Percentiles rank a stretch among this genome's conserved stretches.
These are phyloP conservation scores for Drosophila subpulchrella DNA, from an alignment of 1,140 invertebrate genomes.

Conservation along the genomic window DNA sequence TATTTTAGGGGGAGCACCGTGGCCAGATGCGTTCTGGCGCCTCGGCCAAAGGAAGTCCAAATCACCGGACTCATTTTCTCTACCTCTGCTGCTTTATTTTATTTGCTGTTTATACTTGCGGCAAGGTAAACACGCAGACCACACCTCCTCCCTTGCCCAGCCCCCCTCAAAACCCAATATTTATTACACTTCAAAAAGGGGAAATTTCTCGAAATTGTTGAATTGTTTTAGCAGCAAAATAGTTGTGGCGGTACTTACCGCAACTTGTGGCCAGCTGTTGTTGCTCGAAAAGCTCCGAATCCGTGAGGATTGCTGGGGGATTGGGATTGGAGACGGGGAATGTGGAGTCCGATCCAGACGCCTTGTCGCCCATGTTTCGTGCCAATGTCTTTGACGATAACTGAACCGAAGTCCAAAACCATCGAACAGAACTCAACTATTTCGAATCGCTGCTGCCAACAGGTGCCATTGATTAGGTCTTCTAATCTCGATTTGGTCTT, in stretches of 20 bases:
- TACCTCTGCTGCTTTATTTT: conserved; percentile 36
- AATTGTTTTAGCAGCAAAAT: conserved; percentile 64
- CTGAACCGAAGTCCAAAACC: conserved; percentile 38
- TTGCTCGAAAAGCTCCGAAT: conserved; percentile 27
- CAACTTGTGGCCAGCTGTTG: conserved; percentile 61
- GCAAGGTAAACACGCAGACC: conserved; percentile 74
- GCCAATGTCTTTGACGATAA: conserved; percentile 51
- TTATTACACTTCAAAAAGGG: conserved; percentile 72
- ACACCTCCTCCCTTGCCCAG: not conserved
- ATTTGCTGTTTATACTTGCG: conserved; percentile 60
- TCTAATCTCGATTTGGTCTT: conserved; percentile 42
- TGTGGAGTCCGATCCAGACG: conserved; percentile 50
- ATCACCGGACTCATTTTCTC: conserved; percentile 64
- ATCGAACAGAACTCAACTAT: conserved; percentile 11
- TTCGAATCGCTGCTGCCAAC: conserved; percentile 13
- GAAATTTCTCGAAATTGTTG: conserved; percentile 60
- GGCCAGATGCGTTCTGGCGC: conserved; percentile 63
- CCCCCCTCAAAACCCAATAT: conserved; percentile 23
- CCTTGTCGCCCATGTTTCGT: conserved; percentile 69
- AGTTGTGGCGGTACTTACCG: conserved; percentile 71
- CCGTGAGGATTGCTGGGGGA: conserved; percentile 7
- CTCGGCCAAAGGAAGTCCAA: conserved; percentile 72
- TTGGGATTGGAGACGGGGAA: not conserved
- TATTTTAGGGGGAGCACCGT: conserved; percentile 34
- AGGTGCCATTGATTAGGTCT: conserved; percentile 40